phyloP scores from a whole-genome alignment of 2,113 vertebrate genomes.

The Pyrgilauda ruficollis region DNA sequence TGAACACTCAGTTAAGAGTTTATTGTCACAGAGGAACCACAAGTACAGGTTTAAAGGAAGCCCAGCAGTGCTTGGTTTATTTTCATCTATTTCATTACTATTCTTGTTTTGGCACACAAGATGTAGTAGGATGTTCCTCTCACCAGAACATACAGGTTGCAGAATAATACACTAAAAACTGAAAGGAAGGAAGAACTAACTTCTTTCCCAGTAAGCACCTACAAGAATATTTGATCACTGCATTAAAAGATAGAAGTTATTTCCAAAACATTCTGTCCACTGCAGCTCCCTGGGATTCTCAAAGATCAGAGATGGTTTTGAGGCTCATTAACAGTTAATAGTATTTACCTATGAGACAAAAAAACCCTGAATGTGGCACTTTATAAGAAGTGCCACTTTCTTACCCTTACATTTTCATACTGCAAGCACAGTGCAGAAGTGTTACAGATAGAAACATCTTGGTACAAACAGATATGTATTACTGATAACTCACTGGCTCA shows the following conservation, averaged over 20 bases:
- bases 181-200: background rate
- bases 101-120: background rate
- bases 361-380: background rate
- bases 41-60: background rate
- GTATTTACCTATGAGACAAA: background rate
- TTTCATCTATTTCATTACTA: background rate
- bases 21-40: background rate
- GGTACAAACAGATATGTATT: background rate
- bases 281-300: background rate
- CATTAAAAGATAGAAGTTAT: background rate
- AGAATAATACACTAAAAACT: background rate
- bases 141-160: background rate
- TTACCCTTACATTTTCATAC: background rate
- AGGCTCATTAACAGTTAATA: background rate
- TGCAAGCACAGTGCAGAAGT: background rate
- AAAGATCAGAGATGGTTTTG: background rate
- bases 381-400: background rate
- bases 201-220: background rate
- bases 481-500: background rate
- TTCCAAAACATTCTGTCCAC: background rate
- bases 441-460: background rate
- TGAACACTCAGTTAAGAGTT: background rate
- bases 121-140: background rate
- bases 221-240: background rate
- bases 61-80: background rate